Percentiles rank a stretch among this genome's conserved stretches.
These are phyloP conservation scores for Burhinus bistriatus DNA, from an alignment of 2,113 vertebrate species.

Conservation along the genomic window DNA sequence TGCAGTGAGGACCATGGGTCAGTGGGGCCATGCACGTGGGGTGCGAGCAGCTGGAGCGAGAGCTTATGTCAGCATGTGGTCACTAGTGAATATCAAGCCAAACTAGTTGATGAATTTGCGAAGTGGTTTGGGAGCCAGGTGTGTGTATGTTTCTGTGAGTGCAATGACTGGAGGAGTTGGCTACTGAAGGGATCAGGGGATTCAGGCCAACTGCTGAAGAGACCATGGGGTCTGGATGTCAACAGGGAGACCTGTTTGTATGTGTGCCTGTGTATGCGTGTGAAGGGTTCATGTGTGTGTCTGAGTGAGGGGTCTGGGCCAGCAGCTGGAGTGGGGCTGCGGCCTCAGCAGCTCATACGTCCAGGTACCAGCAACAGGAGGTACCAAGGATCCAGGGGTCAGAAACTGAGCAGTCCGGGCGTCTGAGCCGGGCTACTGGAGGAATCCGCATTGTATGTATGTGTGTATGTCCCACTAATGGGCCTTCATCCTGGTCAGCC, in stretches of 20 bases:
- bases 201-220: background rate
- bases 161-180: fast-evolving
- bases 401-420: no score
- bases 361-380: background rate
- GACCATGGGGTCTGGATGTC: background rate
- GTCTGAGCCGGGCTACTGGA: background rate
- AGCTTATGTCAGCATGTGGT: background rate
- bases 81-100: background rate
- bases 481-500: background rate
- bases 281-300: background rate
- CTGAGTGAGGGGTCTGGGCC: background rate
- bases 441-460: fast-evolving
- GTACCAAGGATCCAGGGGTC: background rate
- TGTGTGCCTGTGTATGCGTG: fast-evolving
- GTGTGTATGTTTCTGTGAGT: background rate
- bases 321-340: background rate
- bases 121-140: background rate
- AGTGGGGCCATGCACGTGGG: no score
- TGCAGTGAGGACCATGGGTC: background rate
- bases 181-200: background rate
- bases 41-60: background rate
- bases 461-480: background rate
- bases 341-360: background rate
- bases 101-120: background rate
- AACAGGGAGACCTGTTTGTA: background rate